Evolutionary conservation across 1,140 invertebrate species (phyloP).

Genomic region (Drosophila lowei): DNA sequence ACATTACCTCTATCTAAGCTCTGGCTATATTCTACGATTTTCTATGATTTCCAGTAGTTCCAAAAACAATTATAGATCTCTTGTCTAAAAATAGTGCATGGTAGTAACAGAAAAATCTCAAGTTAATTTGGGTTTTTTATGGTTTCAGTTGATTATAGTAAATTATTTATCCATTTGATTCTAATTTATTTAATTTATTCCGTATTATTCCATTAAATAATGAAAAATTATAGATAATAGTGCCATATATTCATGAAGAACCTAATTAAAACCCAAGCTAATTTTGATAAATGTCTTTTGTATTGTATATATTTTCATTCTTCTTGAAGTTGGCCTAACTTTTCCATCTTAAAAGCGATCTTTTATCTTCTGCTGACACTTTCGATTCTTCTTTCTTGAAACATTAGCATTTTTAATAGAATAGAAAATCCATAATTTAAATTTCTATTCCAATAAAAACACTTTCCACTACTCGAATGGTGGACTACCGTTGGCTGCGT

Average conservation of each 20-base stretch:
- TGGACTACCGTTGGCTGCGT: constrained; percentile 43
- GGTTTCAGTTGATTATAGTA: too few relatives aligned
- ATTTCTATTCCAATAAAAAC: constrained; percentile 36
- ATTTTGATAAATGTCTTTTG: too few relatives aligned
- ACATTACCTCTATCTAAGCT: constrained; percentile 12
- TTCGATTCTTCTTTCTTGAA: constrained; percentile 11
- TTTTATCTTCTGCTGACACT: constrained; percentile 32
- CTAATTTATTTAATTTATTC: not conserved
- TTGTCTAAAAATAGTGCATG: too few relatives aligned
- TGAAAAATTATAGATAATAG: too few relatives aligned
- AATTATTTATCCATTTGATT: too few relatives aligned
- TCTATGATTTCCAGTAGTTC: too few relatives aligned
- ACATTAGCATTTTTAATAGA: not conserved
- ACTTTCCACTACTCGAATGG: constrained; percentile 44
- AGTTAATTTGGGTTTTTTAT: too few relatives aligned
- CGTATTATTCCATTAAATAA: too few relatives aligned
- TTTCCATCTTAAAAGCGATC: not conserved
- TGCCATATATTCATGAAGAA: too few relatives aligned
- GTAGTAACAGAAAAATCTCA: too few relatives aligned
- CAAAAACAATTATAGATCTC: too few relatives aligned
- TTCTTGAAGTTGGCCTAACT: not conserved
- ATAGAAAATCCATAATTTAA: constrained; percentile 32
- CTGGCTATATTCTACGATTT: not conserved
- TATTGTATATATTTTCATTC: not conserved
- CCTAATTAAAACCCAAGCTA: too few relatives aligned